Evolutionary conservation across 2,888 invertebrate species (phyloP).

Genomic region (Lissonota sp.): DNA sequence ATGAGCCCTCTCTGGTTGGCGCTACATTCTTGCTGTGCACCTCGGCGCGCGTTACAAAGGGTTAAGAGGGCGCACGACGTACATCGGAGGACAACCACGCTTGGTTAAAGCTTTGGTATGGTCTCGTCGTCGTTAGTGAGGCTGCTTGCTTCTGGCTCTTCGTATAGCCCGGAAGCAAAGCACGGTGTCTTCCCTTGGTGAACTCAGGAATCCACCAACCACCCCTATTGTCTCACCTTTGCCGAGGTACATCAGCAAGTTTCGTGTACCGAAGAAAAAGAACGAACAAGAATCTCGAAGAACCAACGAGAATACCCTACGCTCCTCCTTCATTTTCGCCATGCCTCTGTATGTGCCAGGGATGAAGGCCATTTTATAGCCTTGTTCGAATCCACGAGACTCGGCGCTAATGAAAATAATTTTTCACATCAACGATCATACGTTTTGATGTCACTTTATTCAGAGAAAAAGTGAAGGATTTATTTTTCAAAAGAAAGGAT

Average conservation of each 20-base stretch:
- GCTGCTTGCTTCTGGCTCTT: constrained; percentile 31
- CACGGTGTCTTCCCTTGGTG: constrained; percentile 40
- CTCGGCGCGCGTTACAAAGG: constrained; percentile 42
- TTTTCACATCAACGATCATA: too few relatives aligned
- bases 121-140: constrained; percentile 58
- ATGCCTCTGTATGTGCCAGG: constrained; percentile 13
- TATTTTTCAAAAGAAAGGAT: too few relatives aligned
- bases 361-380: constrained; percentile 37
- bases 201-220: constrained; percentile 16
- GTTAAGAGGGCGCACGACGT: constrained; percentile 35
- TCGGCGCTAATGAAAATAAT: not conserved
- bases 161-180: constrained; percentile 46
- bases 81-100: constrained; percentile 33
- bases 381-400: constrained; percentile 28
- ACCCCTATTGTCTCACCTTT: constrained; percentile 52
- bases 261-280: constrained; percentile 7
- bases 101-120: constrained; percentile 47
- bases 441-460: too few relatives aligned
- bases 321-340: too few relatives aligned
- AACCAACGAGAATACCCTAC: constrained; percentile 1
- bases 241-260: constrained; percentile 34
- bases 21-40: constrained; percentile 29
- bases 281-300: not conserved
- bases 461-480: too few relatives aligned
- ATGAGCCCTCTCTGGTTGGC: constrained; percentile 15